Evolutionary conservation across 2,113 vertebrate genomes (phyloP).

Genomic region (Aldabrachelys gigantea): DNA sequence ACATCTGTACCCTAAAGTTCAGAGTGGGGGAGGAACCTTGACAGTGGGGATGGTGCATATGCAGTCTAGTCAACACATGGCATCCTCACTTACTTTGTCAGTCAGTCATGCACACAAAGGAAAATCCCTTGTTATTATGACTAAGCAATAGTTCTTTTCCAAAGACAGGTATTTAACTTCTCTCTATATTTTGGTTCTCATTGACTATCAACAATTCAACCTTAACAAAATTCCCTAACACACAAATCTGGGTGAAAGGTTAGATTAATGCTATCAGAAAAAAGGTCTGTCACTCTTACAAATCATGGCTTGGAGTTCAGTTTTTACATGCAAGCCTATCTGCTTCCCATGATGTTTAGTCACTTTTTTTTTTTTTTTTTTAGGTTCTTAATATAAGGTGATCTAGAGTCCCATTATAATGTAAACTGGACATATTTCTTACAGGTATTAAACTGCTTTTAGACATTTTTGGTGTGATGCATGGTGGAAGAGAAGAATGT

Average conservation of each 20-base stretch:
- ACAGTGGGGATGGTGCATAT: neutral
- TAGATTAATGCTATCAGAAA: neutral
- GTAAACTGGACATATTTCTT: conserved; percentile 4
- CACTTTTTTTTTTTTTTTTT: neutral
- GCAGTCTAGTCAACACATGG: neutral
- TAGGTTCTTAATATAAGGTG: neutral
- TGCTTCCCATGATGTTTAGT: neutral
- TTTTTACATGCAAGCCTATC: neutral
- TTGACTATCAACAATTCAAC: neutral
- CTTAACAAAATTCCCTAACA: neutral
- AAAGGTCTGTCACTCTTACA: neutral
- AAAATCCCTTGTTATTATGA: neutral
- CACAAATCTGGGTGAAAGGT: neutral
- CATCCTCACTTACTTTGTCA: neutral
- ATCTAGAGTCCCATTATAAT: neutral
- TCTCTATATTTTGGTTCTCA: neutral
- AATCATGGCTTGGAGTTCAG: neutral
- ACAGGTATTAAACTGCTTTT: conserved; percentile 89
- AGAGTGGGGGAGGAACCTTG: too few relatives aligned
- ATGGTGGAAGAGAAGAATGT: conserved; percentile 90
- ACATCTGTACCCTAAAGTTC: too few relatives aligned
- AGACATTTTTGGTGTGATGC: conserved; percentile 91
- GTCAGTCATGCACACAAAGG: neutral
- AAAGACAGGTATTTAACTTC: neutral
- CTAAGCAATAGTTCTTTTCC: neutral